Conservation (phyloP, 2,888 invertebrate species). For the Caenorhabditis doughertyi region DNA sequence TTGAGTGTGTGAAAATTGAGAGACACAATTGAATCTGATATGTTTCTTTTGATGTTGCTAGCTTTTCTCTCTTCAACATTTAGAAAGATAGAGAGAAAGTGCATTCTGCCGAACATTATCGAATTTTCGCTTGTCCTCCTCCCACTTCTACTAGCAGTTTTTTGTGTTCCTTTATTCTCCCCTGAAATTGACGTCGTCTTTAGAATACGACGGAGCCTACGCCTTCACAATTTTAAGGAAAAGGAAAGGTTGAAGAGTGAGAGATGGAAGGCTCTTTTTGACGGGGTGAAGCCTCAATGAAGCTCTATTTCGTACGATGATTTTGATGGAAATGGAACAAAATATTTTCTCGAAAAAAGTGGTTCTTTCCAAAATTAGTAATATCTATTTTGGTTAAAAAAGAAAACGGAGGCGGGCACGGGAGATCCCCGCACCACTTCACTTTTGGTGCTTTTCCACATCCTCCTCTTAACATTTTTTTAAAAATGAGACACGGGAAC, state of each 20-base stretch:
- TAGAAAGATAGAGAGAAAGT: too few relatives aligned
- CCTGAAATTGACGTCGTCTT: conserved; percentile 39
- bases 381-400: neutral
- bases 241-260: conserved; percentile 14
- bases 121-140: conserved; percentile 13
- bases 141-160: neutral
- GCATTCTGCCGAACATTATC: conserved; percentile 48
- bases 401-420: conserved; percentile 43
- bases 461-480: conserved; percentile 35
- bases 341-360: neutral
- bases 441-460: conserved; percentile 20
- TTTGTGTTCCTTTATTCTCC: conserved; percentile 24
- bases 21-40: conserved; percentile 45
- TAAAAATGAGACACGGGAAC: conserved; percentile 41
- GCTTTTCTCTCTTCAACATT: too few relatives aligned
- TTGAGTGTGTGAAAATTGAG: conserved; percentile 3
- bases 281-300: conserved; percentile 1
- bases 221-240: conserved; percentile 1
- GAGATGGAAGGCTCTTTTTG: neutral
- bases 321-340: neutral
- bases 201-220: conserved; percentile 4
- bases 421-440: conserved; percentile 19
- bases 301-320: neutral
- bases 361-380: conserved; percentile 11
- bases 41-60: conserved; percentile 2